These are phyloP conservation scores for Xerus rutilus DNA, from an alignment of 2,797 vertebrate genomes.

Conservation along the genomic window DNA sequence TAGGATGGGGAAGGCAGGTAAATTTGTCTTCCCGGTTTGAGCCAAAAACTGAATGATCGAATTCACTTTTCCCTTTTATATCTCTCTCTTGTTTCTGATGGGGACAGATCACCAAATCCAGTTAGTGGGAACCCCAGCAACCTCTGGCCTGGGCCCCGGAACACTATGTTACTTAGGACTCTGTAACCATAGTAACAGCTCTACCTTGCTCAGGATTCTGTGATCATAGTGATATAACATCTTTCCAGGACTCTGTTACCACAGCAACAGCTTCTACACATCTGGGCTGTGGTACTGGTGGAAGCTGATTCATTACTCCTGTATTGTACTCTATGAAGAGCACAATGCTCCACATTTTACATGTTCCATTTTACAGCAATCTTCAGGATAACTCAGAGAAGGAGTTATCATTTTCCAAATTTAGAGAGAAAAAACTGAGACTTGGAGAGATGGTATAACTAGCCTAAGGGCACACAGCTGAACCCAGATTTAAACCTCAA, in stretches of 20 bases:
- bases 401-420: not conserved
- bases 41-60: not conserved
- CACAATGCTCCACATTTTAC: too few relatives aligned
- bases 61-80: not conserved
- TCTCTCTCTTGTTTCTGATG: not conserved
- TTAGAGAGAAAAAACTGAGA: not conserved
- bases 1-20: not conserved
- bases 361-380: not conserved
- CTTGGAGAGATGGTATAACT: not conserved
- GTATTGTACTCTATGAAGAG: too few relatives aligned
- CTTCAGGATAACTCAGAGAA: not conserved
- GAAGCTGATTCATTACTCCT: not conserved
- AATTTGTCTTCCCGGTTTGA: not conserved
- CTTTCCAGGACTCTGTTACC: not conserved
- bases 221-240: not conserved
- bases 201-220: not conserved
- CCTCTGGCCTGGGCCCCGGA: not conserved
- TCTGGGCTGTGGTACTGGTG: not conserved
- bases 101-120: not conserved
- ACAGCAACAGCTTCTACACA: not conserved
- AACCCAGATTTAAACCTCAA: not conserved
- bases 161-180: not conserved
- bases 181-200: not conserved
- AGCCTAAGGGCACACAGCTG: not conserved
- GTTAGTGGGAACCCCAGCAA: too few relatives aligned